Evolutionary conservation across 2,888 invertebrate genomes (phyloP).

Genomic region (Drosophila heteroneura): DNA sequence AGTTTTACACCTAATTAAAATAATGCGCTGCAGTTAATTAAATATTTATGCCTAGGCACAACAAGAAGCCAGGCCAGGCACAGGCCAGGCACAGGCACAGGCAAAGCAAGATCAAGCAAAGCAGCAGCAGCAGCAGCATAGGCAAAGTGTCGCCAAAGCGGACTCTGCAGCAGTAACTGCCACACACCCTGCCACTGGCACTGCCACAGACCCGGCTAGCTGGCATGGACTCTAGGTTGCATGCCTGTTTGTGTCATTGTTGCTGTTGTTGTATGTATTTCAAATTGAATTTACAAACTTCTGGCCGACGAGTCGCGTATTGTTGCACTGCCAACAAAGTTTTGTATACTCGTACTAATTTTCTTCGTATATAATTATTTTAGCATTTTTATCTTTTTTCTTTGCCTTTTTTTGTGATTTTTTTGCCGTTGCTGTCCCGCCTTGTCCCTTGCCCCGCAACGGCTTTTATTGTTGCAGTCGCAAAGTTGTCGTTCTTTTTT

Average conservation of each 20-base stretch:
- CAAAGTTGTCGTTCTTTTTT: constrained; percentile 46
- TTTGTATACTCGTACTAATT: constrained; percentile 62
- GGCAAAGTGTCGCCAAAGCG: constrained; percentile 55
- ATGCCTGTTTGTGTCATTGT: constrained; percentile 11
- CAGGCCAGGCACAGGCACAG: constrained; percentile 34
- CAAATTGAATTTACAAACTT: constrained; percentile 79
- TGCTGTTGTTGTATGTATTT: constrained; percentile 64
- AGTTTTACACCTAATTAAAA: constrained; percentile 86
- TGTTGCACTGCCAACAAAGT: constrained; percentile 75
- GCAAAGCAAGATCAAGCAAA: constrained; percentile 44
- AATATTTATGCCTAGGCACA: constrained; percentile 85
- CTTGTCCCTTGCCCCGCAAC: neutral
- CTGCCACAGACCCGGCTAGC: neutral
- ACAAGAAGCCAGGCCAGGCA: constrained; percentile 19
- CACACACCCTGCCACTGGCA: neutral
- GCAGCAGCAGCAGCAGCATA: constrained; percentile 1
- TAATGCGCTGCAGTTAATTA: constrained; percentile 86
- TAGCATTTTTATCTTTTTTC: constrained; percentile 32
- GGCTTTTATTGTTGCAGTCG: constrained; percentile 45
- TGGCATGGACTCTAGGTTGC: constrained; percentile 30
- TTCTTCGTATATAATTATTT: constrained; percentile 76
- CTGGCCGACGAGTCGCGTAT: constrained; percentile 44
- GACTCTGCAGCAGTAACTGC: neutral
- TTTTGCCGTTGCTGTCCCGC: neutral
- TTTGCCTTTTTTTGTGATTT: neutral